Base-by-base conservation (phyloP, 2,888 invertebrate genomes). In the Germaria angustata region DNA sequence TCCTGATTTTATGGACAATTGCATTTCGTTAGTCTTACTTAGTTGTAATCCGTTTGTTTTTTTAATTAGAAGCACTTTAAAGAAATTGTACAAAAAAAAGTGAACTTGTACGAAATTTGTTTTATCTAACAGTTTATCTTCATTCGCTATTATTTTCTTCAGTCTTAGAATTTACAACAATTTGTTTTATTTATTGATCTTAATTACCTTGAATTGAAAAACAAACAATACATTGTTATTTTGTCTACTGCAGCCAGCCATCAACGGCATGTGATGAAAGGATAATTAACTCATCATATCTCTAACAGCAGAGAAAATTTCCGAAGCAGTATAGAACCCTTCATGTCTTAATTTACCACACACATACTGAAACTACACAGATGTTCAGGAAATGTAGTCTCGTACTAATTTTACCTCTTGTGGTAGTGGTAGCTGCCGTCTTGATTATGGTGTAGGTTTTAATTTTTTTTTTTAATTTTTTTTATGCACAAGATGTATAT, bases 261-360 rank as follows among this genome's bases (percentile, higher is more conserved):
- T 51, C 57, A 75, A 82, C 71, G 71, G 82, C 79, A 71, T 79
- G 75, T 82, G 82, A 82, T 82, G 82, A 82, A 82, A 82, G 79
- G 79, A 75, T 82, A 82, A 82, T 82, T 82, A 82, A 82, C 82
- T 79, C 79, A 79, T 82, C 79, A 79, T 71, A n/a, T 24, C 6
- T 6, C 4, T 11, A 39, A 20, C 6, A 20, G 39, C 9, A 13
- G 20, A 8, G 32, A 5, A 61, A 51, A 46, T 13, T n/a, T 0
- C n/a, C 32, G 9, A 61, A 65, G 41, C 2, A 24, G 2, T 46
- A 28, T n/a, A 5, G 51, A 82, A 66, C 75, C 82, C 73, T 82
- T 82, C 81, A 82, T 71, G 75, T 78, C 81, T 82, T 69, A 82
- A 78, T 82, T 82, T 82, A 57, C 81, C 82, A 76, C 82, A 82